Evolutionary conservation across 1,140 invertebrate genomes (phyloP).

Genomic region (Brachionus angularis): DNA sequence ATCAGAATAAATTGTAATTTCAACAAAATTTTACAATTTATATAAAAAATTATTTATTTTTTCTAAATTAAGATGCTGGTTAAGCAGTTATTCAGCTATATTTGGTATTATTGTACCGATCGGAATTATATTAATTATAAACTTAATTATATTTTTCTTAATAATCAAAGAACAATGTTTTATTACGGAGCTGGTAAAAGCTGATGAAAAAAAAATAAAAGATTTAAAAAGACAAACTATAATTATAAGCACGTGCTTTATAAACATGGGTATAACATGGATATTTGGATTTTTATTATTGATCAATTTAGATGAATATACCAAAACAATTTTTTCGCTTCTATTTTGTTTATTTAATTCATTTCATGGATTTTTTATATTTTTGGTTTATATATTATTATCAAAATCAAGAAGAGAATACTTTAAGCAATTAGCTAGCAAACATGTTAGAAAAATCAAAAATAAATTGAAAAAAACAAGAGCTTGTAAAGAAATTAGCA

Average conservation of each 20-base stretch:
- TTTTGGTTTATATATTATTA: conserved; percentile 25
- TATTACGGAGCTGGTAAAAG: no score
- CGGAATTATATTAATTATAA: neutral
- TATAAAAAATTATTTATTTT: neutral
- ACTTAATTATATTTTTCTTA: conserved; percentile 16
- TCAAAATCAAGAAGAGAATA: conserved; percentile 34
- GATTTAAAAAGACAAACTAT: conserved; percentile 21
- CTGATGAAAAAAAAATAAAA: neutral
- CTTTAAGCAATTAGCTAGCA: no score
- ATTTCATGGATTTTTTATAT: conserved; percentile 37
- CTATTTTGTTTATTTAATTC: conserved; percentile 39
- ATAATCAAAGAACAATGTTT: conserved; percentile 28
- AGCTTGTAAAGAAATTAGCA: no score
- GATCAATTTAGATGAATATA: conserved; percentile 20
- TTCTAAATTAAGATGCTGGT: conserved; percentile 29
- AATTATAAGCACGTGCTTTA: conserved; percentile 17
- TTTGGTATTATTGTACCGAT: conserved; percentile 4
- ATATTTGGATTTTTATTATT: conserved; percentile 12
- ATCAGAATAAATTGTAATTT: neutral
- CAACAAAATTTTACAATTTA: neutral
- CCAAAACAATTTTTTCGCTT: neutral
- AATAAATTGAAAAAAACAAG: no score
- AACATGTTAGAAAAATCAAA: no score
- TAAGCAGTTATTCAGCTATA: neutral
- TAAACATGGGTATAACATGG: conserved; percentile 40